phyloP scores from a whole-genome alignment of 2,888 invertebrate genomes.

The Pyrochroa serraticornis region DNA sequence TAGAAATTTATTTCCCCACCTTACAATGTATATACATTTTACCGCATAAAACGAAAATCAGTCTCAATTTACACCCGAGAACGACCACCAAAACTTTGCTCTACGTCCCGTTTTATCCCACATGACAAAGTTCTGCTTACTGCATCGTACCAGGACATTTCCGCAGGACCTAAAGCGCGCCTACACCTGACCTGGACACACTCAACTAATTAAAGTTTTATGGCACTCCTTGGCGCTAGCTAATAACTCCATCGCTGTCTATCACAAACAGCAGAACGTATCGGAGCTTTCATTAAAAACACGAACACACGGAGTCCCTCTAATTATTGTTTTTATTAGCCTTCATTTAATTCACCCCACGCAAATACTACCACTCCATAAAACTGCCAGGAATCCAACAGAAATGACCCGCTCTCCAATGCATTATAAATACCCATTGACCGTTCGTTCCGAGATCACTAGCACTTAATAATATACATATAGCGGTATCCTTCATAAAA shows the following conservation, averaged over 20 bases:
- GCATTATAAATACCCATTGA: not conserved
- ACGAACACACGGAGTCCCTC: not conserved
- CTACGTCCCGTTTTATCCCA: conserved; percentile 19
- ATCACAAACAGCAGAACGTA: not conserved
- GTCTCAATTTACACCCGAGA: conserved; percentile 26
- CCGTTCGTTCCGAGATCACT: not conserved
- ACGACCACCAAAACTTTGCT: conserved; percentile 22
- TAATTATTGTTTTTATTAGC: conserved; percentile 16
- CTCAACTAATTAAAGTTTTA: conserved; percentile 24
- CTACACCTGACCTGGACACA: conserved; percentile 18
- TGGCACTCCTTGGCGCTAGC: conserved; percentile 2
- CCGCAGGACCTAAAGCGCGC: conserved; percentile 8
- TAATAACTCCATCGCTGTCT: conserved; percentile 22
- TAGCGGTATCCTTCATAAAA: not conserved
- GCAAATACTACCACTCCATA: no score
- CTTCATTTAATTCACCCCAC: not conserved
- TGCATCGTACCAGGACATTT: conserved; percentile 14
- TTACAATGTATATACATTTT: conserved; percentile 22
- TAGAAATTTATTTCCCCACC: conserved; percentile 23
- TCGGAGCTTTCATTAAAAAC: conserved; percentile 6
- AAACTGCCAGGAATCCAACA: no score
- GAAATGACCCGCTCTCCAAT: no score
- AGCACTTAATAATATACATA: not conserved
- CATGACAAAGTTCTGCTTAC: conserved; percentile 25
- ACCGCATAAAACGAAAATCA: conserved; percentile 28